A percentile compares a stretch with the other conserved stretches of the same genome.
Conservation (phyloP, 2,888 invertebrate genomes). For the Cotesia congregata region DNA sequence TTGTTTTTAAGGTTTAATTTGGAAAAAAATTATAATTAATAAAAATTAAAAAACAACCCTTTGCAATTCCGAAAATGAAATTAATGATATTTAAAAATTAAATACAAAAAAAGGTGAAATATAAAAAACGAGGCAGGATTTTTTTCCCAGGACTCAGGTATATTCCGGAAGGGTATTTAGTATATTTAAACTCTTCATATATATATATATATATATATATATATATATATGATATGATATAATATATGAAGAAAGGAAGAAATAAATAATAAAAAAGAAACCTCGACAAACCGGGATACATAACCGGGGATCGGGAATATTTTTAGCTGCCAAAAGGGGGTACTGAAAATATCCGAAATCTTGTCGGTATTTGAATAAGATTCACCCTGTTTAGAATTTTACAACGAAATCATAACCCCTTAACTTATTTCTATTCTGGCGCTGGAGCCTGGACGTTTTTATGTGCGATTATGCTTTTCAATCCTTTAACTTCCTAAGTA, state of each 20-base stretch:
- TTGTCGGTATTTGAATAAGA: constrained; percentile 69
- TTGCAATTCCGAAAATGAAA: too few relatives aligned
- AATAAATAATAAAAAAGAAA: constrained; percentile 31
- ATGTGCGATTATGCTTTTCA: constrained; percentile 37
- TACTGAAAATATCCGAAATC: constrained; percentile 61
- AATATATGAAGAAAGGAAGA: neutral
- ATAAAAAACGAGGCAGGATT: constrained; percentile 33
- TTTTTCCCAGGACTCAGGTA: constrained; percentile 58
- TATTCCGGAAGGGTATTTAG: constrained; percentile 32
- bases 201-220: too few relatives aligned
- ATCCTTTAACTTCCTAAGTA: neutral
- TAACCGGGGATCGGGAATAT: constrained; percentile 38
- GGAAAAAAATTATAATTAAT: too few relatives aligned
- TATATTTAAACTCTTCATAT: neutral
- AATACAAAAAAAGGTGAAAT: constrained; percentile 7
- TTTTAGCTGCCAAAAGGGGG: constrained; percentile 14
- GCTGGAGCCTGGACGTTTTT: constrained; percentile 13
- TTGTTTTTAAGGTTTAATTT: too few relatives aligned
- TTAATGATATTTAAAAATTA: too few relatives aligned
- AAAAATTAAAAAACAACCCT: too few relatives aligned
- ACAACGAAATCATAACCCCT: constrained; percentile 42
- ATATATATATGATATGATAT: too few relatives aligned
- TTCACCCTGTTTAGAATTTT: constrained; percentile 68
- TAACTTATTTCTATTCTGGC: constrained; percentile 18
- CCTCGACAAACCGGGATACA: constrained; percentile 33